Conservation (phyloP, 2,797 vertebrate genomes). For the Psittacula echo region DNA sequence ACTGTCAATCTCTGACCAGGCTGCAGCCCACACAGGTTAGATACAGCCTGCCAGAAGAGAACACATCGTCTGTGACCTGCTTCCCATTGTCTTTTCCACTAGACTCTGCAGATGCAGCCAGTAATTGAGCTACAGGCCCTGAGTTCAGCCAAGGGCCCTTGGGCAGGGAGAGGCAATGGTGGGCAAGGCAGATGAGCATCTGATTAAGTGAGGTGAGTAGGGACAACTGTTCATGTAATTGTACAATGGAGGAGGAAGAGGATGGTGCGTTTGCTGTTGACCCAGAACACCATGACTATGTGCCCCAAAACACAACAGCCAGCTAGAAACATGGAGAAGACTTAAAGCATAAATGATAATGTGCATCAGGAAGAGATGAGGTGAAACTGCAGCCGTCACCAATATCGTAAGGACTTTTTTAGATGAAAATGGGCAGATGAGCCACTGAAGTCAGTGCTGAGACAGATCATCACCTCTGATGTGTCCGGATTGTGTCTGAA, state of each 20-base stretch:
- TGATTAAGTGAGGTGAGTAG: neutral
- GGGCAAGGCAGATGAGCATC: neutral
- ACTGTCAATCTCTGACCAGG: neutral
- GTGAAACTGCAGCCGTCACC: neutral
- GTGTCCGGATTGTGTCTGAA: neutral
- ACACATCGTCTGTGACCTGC: neutral
- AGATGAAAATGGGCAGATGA: neutral
- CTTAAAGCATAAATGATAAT: neutral
- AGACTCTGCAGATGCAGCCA: neutral
- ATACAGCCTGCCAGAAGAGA: neutral
- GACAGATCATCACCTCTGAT: neutral
- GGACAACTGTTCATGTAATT: neutral
- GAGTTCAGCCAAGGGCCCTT: neutral
- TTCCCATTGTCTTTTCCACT: neutral
- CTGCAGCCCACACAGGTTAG: neutral
- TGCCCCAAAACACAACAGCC: neutral
- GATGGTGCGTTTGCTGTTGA: neutral
- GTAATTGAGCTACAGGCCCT: neutral
- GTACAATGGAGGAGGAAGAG: neutral
- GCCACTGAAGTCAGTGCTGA: neutral
- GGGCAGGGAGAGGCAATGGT: neutral
- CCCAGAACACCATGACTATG: neutral
- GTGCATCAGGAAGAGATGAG: neutral
- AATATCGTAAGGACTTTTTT: neutral
- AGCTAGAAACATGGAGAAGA: neutral